Evolutionary conservation across 2,888 invertebrate species (phyloP).

Genomic region (Tiliacea aurago): DNA sequence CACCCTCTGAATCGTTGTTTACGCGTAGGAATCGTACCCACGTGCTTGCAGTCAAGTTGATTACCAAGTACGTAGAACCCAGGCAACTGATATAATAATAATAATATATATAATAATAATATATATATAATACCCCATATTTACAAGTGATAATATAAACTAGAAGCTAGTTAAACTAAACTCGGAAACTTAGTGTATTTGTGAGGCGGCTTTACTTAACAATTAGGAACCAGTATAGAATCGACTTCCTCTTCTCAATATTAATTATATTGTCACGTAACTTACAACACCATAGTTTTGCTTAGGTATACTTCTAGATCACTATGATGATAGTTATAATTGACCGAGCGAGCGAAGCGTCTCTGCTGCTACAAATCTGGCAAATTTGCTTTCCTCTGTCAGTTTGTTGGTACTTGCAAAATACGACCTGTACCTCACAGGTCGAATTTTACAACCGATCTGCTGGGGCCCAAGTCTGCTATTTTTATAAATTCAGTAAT

Average conservation of each 20-base stretch:
- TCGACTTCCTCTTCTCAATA: conserved; percentile 34
- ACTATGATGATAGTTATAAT: background rate
- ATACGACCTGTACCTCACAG: no score
- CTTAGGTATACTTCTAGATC: background rate
- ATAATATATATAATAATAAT: no score
- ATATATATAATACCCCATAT: no score
- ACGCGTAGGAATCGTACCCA: background rate
- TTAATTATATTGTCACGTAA: conserved; percentile 19
- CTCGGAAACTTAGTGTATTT: background rate
- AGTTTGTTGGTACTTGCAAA: no score
- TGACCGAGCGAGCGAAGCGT: no score
- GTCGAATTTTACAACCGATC: no score
- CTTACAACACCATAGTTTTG: background rate
- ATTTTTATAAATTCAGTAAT: no score
- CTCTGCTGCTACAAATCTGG: no score
- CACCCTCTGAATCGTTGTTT: background rate
- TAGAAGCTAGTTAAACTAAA: background rate
- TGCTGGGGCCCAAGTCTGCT: no score
- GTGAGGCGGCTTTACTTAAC: conserved; percentile 4
- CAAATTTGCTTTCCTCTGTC: no score
- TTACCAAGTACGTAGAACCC: background rate
- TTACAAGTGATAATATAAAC: background rate
- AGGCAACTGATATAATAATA: no score
- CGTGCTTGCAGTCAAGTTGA: background rate
- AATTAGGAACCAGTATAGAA: conserved; percentile 14